These are phyloP conservation scores for Amia ocellicauda DNA, from an alignment of 2,113 vertebrate species.

Conservation along the genomic window DNA sequence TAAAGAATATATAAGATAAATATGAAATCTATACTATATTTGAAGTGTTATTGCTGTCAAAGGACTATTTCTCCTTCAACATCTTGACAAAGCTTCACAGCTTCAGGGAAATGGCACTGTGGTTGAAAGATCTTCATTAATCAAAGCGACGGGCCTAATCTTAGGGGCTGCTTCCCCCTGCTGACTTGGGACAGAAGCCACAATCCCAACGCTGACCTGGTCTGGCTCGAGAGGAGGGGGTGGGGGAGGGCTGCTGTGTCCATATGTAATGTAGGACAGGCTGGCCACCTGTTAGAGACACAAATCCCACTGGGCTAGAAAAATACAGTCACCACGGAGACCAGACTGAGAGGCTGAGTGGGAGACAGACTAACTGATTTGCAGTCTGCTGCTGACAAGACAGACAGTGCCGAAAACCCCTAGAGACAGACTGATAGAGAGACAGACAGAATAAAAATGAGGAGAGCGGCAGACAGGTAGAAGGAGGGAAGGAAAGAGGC, in stretches of 20 bases:
- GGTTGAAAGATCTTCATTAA: too few relatives aligned
- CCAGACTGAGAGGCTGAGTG: not conserved
- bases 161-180: too few relatives aligned
- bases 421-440: not conserved
- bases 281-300: not conserved
- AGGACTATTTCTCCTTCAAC: too few relatives aligned
- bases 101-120: too few relatives aligned
- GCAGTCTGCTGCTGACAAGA: not conserved
- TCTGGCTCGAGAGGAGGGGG: not conserved
- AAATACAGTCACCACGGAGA: not conserved
- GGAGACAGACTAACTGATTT: not conserved
- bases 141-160: too few relatives aligned
- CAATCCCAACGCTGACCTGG: not conserved
- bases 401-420: not conserved
- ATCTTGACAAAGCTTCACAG: too few relatives aligned
- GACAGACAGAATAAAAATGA: not conserved
- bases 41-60: too few relatives aligned
- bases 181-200: too few relatives aligned
- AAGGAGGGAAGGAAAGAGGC: too few relatives aligned
- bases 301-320: slow-evolving; percentile 1
- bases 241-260: not conserved
- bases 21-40: too few relatives aligned
- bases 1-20: too few relatives aligned
- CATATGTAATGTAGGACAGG: not conserved
- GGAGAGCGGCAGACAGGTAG: not conserved